Percentiles rank a stretch among this genome's conserved stretches.
These are phyloP conservation scores for Takifugu flavidus DNA, from an alignment of 2,113 vertebrate genomes.

Conservation along the genomic window DNA sequence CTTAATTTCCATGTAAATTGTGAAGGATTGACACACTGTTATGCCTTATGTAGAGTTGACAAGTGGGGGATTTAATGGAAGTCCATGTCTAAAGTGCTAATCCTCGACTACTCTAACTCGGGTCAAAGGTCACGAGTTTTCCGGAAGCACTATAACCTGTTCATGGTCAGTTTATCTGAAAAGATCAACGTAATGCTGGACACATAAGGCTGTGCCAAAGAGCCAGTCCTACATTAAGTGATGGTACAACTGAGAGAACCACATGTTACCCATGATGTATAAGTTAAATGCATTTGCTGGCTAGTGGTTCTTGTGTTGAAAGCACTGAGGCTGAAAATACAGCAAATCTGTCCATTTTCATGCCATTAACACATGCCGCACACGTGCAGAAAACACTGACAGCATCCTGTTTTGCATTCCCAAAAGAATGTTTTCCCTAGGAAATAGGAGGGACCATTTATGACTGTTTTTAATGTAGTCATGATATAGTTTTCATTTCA, in stretches of 20 bases:
- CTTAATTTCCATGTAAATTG: no score
- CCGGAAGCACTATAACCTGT: constrained; percentile 4
- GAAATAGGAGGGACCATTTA: constrained; percentile 38
- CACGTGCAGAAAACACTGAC: constrained; percentile 27
- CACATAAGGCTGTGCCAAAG: constrained; percentile 39
- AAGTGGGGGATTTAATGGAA: constrained; percentile 28
- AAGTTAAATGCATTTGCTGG: no score
- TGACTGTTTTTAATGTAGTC: constrained; percentile 41
- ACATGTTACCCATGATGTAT: constrained; percentile 47
- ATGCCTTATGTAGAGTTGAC: constrained; percentile 10
- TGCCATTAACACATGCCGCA: not conserved
- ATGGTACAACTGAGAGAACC: constrained; percentile 40
- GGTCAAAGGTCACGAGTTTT: constrained; percentile 50
- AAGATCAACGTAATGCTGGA: constrained; percentile 13
- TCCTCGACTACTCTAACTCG: constrained; percentile 26
- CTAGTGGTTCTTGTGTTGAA: not conserved
- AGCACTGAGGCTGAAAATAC: constrained; percentile 8
- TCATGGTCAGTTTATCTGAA: constrained; percentile 21
- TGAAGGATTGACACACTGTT: constrained; percentile 3
- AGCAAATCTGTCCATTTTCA: not conserved
- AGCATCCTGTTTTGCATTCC: constrained; percentile 20
- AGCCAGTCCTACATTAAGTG: constrained; percentile 28
- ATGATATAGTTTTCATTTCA: constrained; percentile 53
- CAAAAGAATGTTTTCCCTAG: constrained; percentile 32
- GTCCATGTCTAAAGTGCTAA: constrained; percentile 38